Evolutionary conservation across 2,797 vertebrate species (phyloP).

Genomic region (Atherinosoma microstoma): DNA sequence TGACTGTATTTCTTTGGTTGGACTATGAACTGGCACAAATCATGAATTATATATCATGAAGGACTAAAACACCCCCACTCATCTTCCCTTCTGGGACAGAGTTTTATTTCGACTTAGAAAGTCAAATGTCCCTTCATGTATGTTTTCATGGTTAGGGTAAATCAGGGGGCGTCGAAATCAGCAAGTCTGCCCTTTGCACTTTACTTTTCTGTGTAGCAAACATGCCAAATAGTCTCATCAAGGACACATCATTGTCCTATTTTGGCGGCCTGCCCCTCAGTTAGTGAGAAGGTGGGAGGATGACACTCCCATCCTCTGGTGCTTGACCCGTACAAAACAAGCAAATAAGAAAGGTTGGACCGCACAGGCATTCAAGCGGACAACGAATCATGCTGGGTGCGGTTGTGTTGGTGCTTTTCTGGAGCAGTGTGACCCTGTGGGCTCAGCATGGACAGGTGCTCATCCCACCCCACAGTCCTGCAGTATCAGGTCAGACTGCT

Average conservation of each 20-base stretch:
- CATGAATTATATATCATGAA: background rate
- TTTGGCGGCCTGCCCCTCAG: slow-evolving; percentile 50
- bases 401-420: slow-evolving; percentile 47
- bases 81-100: background rate
- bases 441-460: slow-evolving; percentile 1
- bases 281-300: slow-evolving; percentile 54
- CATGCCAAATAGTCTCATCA: slow-evolving; percentile 53
- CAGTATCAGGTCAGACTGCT: slow-evolving; percentile 65
- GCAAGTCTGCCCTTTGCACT: background rate
- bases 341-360: slow-evolving; percentile 24
- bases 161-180: slow-evolving; percentile 25
- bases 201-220: slow-evolving; percentile 7
- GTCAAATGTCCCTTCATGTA: slow-evolving; percentile 2
- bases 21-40: background rate
- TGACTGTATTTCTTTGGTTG: background rate
- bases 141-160: background rate
- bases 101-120: background rate
- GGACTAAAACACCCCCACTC: background rate
- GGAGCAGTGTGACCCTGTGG: slow-evolving; percentile 35
- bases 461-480: slow-evolving; percentile 14
- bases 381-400: slow-evolving; percentile 56
- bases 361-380: slow-evolving; percentile 20
- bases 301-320: slow-evolving; percentile 51
- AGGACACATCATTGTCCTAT: slow-evolving; percentile 67
- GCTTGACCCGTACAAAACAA: slow-evolving; percentile 59